phyloP scores from a whole-genome alignment of 2,113 vertebrate genomes.

The Acanthisitta chloris region DNA sequence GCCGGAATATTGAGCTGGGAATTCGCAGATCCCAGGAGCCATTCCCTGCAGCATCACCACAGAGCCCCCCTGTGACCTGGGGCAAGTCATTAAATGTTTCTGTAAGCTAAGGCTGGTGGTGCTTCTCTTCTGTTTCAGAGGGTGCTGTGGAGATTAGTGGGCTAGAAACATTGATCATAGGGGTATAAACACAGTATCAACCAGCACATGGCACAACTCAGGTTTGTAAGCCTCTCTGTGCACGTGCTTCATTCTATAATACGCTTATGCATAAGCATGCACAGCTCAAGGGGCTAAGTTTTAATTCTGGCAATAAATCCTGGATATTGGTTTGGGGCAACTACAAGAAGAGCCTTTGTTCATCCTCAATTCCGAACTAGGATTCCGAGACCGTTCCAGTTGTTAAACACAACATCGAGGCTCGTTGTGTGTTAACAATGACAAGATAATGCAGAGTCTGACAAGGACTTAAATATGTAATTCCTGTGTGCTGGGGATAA shows the following conservation, averaged over 20 bases:
- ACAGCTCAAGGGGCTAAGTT: not conserved
- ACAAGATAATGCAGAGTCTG: not conserved
- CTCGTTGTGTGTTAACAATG: not conserved
- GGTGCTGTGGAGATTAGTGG: not conserved
- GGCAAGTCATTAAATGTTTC: not conserved
- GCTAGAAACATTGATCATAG: not conserved
- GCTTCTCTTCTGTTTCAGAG: not conserved
- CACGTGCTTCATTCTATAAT: accelerated
- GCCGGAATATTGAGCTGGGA: not conserved
- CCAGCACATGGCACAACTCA: not conserved
- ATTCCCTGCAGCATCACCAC: not conserved
- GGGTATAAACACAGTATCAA: not conserved
- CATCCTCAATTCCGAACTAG: accelerated
- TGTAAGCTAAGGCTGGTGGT: not conserved
- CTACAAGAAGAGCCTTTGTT: not conserved
- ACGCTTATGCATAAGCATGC: accelerated
- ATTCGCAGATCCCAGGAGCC: not conserved
- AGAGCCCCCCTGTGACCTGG: not conserved
- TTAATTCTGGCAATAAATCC: not conserved
- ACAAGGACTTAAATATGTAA: not conserved
- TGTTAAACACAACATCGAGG: not conserved
- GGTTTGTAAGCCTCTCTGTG: not conserved
- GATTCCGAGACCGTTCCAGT: not conserved
- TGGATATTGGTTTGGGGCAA: not conserved
- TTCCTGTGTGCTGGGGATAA: not conserved